Conservation (phyloP, 2,797 vertebrate species). For the Lepidocolaptes lacrymiger region DNA sequence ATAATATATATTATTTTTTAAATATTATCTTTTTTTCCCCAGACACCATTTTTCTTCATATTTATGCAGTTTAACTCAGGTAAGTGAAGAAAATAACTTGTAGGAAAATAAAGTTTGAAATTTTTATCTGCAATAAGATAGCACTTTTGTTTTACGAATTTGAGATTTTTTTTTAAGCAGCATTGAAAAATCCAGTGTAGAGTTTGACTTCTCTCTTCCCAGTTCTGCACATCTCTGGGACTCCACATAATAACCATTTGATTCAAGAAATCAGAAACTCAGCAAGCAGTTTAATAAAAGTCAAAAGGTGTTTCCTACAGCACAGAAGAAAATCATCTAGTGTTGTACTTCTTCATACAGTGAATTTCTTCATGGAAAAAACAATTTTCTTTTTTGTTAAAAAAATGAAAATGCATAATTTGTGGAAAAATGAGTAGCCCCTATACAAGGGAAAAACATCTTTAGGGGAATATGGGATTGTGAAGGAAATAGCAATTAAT, state of each 20-base stretch:
- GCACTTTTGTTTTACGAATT: neutral
- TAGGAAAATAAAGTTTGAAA: neutral
- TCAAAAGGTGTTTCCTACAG: slow-evolving; percentile 29
- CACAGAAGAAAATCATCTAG: neutral
- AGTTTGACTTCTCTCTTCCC: neutral
- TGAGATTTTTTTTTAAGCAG: neutral
- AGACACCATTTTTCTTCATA: neutral
- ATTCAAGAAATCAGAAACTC: slow-evolving; percentile 19
- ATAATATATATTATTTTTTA: neutral
- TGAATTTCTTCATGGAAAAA: slow-evolving; percentile 2
- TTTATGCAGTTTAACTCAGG: neutral
- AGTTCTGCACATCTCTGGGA: neutral
- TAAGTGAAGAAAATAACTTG: neutral
- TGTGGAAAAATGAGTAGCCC: neutral
- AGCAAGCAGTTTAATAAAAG: slow-evolving; percentile 7
- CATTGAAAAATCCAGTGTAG: neutral
- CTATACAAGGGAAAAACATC: neutral
- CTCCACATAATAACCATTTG: neutral
- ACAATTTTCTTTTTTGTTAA: neutral
- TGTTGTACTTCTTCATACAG: neutral
- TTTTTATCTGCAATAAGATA: neutral
- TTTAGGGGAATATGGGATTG: neutral
- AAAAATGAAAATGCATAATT: slow-evolving; percentile 11
- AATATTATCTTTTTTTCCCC: neutral
- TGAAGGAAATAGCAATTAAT: slow-evolving; percentile 11